Percentiles rank a stretch among this genome's conserved stretches.
phyloP scores from a whole-genome alignment of 2,797 vertebrate species.

The Eupleurogrammus muticus region DNA sequence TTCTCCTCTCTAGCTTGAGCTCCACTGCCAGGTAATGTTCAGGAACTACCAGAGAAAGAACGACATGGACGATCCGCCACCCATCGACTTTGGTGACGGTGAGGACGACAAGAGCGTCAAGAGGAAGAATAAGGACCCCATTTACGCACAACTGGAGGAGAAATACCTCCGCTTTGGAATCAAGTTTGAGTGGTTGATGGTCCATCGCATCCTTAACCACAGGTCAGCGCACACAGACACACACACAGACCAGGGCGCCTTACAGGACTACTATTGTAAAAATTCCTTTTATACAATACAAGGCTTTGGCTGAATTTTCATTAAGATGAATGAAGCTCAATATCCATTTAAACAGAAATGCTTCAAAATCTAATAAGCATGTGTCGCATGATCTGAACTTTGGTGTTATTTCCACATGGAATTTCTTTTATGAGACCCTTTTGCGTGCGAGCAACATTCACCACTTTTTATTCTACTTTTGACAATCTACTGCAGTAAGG shows the following conservation, averaged over 20 bases:
- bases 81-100: constrained; percentile 91
- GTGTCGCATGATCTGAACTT: too few species aligned
- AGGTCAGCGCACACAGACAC: constrained; percentile 79
- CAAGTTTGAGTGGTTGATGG: constrained; percentile 98
- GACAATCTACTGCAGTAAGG: too few species aligned
- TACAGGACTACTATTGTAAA: too few species aligned
- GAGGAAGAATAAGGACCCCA: constrained; percentile 94
- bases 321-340: too few species aligned
- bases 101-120: constrained; percentile 93
- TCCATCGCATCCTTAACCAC: constrained; percentile 96
- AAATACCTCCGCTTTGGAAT: constrained; percentile 96
- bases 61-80: constrained; percentile 97
- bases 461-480: too few species aligned
- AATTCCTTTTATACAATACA: too few species aligned
- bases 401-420: too few species aligned
- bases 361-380: too few species aligned
- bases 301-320: too few species aligned
- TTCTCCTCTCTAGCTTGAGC: constrained; percentile 86
- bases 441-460: too few species aligned
- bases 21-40: constrained; percentile 98
- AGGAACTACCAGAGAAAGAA: constrained; percentile 98
- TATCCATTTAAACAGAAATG: too few species aligned
- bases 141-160: constrained; percentile 94
- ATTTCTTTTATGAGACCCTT: too few species aligned
- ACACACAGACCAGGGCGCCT: not conserved